Base-by-base conservation (phyloP, 2,113 vertebrate genomes). In the Daboia siamensis region DNA sequence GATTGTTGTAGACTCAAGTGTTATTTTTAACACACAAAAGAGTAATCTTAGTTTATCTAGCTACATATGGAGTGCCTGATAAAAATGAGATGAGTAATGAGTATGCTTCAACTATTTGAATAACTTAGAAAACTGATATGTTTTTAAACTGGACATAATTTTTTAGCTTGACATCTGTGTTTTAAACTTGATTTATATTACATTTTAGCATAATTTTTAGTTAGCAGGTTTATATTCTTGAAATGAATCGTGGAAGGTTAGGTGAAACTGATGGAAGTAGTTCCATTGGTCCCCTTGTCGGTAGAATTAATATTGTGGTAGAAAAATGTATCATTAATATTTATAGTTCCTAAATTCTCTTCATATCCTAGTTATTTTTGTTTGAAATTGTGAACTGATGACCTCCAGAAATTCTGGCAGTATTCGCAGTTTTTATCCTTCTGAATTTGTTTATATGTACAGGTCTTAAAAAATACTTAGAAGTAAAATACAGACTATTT, bases 401-500 rank as follows among this genome's bases (percentile, higher is more conserved):
- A 39, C 29, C 23, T 64, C 56, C 17, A 26, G 92, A 8, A 80
- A 46, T 13, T 48, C 59, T 89, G 86, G 7, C 54, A 89, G 11
- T 80, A 24, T 89, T 87, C 33, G 11, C 24, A 86, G 21, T 10
- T 26, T 84, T 24, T 48, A 33, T 11, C 26, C 44, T 51, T 90
- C 33, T 54, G 44, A 88, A 57, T 21, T 85, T 39, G 0, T 64
- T 8, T 26, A 15, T 80, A 86, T 92, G 91, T 91, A 86, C 3
- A 3, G 1, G 0, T 24, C 13, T 80, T 86, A 39, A 64, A 64
- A 91, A n/a, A 90, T 55, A 44, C 15, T 92, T 88, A 10, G 21
- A 46, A 92, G 0, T 46, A 33, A 57, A 55, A 0, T 0, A 3
- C 0, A 17, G 5, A 24, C 3, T 13, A 39, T 59, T 26, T 80